Evolutionary conservation across 1,140 invertebrate genomes (phyloP).

Genomic region (Argopecten irradians): DNA sequence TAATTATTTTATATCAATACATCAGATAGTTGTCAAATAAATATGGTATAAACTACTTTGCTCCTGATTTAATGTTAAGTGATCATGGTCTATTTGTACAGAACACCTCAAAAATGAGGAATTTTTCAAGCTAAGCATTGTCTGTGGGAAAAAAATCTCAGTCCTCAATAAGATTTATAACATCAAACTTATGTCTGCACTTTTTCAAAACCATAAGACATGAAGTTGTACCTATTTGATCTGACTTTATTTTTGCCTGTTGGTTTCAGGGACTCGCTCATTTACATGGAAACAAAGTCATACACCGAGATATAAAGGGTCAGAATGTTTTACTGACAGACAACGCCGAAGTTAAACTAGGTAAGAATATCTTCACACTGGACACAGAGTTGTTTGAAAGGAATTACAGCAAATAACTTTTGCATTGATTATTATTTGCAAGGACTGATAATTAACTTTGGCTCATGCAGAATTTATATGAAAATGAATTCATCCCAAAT

Average conservation of each 20-base stretch:
- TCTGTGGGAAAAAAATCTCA: too few relatives aligned
- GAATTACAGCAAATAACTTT: not conserved
- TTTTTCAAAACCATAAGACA: not conserved
- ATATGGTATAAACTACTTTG: too few relatives aligned
- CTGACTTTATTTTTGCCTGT: constrained; percentile 32
- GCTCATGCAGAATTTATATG: not conserved
- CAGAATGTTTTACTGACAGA: constrained; percentile 99
- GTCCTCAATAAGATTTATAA: too few relatives aligned
- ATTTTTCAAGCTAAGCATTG: too few relatives aligned
- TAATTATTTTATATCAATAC: too few relatives aligned
- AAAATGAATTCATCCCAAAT: not conserved
- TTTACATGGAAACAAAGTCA: constrained; percentile 99
- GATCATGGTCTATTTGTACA: too few relatives aligned
- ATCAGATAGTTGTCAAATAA: too few relatives aligned
- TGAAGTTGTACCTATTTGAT: not conserved
- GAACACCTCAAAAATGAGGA: too few relatives aligned
- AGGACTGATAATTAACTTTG: too few relatives aligned
- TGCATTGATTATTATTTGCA: not conserved
- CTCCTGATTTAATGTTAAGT: too few relatives aligned
- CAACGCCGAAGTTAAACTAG: constrained; percentile 98
- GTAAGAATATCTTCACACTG: constrained; percentile 49
- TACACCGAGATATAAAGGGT: constrained; percentile 99
- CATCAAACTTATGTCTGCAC: not conserved
- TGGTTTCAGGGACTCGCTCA: constrained; percentile 90
- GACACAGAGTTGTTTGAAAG: not conserved